phyloP scores from a whole-genome alignment of 2,113 vertebrate genomes.

The Dascyllus trimaculatus region DNA sequence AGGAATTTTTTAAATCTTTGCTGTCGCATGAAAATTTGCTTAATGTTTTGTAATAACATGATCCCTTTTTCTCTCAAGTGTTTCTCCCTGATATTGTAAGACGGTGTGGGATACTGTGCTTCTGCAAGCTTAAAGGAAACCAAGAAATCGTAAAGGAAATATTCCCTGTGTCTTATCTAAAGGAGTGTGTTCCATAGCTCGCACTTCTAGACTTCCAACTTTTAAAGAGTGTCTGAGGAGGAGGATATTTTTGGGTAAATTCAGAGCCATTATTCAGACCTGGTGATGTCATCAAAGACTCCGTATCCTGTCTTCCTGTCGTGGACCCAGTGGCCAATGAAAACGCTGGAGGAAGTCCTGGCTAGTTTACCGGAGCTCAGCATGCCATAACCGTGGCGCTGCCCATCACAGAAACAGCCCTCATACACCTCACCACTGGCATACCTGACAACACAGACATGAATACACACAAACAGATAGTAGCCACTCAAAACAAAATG shows the following conservation, averaged over 20 bases:
- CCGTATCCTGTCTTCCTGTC: conserved; percentile 96
- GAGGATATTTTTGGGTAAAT: neutral
- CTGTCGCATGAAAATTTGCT: too few relatives aligned
- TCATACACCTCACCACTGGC: conserved; percentile 95
- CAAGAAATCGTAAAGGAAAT: neutral
- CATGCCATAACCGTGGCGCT: conserved; percentile 95
- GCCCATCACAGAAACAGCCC: conserved; percentile 94
- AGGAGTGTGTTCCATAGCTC: neutral
- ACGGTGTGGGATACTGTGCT: too few relatives aligned
- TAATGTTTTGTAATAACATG: too few relatives aligned
- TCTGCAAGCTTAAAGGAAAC: too few relatives aligned
- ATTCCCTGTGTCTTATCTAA: neutral
- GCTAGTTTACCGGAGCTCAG: conserved; percentile 92
- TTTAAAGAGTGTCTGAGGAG: neutral
- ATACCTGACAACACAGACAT: conserved; percentile 84
- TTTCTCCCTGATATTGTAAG: too few relatives aligned
- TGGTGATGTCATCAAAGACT: conserved; percentile 95
- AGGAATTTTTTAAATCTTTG: too few relatives aligned
- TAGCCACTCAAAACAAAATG: too few relatives aligned
- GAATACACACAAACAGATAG: neutral
- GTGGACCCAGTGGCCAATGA: conserved; percentile 95
- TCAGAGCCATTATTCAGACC: conserved; percentile 77
- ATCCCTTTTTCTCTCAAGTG: too few relatives aligned
- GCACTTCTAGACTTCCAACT: neutral
- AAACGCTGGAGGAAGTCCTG: conserved; percentile 93